phyloP scores from a whole-genome alignment of 2,113 vertebrate genomes.

The Petroica traversi region DNA sequence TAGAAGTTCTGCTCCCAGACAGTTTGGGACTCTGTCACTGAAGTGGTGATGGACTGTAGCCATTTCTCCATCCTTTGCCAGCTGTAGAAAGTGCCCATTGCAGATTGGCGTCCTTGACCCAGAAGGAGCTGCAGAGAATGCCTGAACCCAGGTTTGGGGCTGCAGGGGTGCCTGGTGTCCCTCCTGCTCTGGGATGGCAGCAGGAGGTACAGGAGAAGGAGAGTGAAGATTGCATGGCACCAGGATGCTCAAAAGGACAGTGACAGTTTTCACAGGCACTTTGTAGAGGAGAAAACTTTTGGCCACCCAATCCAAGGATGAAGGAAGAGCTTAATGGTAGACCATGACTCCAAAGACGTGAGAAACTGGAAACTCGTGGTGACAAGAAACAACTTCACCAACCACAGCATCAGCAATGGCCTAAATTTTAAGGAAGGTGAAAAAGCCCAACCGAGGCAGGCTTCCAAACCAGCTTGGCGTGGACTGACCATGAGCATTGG shows the following conservation, averaged over 20 bases:
- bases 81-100: neutral
- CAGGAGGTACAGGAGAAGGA: neutral
- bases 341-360: neutral
- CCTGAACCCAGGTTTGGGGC: neutral
- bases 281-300: neutral
- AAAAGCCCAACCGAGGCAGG: rapidly evolving
- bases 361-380: neutral
- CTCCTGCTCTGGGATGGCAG: neutral
- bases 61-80: neutral
- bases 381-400: neutral
- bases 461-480: neutral
- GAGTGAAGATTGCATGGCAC: neutral
- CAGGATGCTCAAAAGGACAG: neutral
- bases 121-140: neutral
- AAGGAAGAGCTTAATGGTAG: neutral
- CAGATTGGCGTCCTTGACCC: neutral
- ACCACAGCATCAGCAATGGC: neutral
- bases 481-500: neutral
- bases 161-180: neutral
- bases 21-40: neutral
- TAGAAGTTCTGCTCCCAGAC: neutral
- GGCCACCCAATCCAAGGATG: neutral
- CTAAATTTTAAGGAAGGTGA: neutral
- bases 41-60: neutral
- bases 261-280: neutral